Evolutionary conservation across 2,888 invertebrate genomes (phyloP).

Genomic region (Drosophila phalerata): DNA sequence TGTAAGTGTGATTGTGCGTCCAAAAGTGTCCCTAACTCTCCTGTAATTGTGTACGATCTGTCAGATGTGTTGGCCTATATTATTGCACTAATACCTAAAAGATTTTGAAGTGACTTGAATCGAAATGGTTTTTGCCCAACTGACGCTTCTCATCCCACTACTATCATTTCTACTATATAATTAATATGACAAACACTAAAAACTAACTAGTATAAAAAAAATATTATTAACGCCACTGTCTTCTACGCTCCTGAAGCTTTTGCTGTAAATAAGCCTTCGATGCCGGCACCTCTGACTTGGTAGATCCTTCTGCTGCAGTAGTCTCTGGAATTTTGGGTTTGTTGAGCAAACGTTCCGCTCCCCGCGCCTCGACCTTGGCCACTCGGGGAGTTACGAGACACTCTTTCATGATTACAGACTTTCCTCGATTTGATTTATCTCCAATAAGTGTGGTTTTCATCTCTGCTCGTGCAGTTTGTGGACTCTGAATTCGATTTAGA

Average conservation of each 20-base stretch:
- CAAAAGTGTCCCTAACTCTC: neutral
- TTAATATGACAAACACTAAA: slow-evolving; percentile 6
- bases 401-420: slow-evolving; percentile 1
- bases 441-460: neutral
- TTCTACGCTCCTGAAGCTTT: slow-evolving; percentile 19
- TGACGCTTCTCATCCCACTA: neutral
- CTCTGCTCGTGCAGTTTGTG: slow-evolving; percentile 2
- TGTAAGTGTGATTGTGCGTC: neutral
- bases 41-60: neutral
- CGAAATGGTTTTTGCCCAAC: slow-evolving; percentile 3
- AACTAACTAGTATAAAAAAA: slow-evolving; percentile 4
- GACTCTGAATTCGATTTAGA: neutral
- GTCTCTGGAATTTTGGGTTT: neutral
- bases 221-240: slow-evolving; percentile 41
- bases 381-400: slow-evolving; percentile 5
- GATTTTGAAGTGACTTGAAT: slow-evolving; percentile 1
- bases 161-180: neutral
- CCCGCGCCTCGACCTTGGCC: neutral
- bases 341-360: neutral
- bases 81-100: neutral
- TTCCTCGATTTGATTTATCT: neutral
- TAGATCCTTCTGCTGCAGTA: neutral
- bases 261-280: slow-evolving; percentile 37
- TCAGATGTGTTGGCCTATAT: neutral
- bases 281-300: neutral